Evolutionary conservation across 2,797 vertebrate genomes (phyloP).

Genomic region (Nannoperca australis): DNA sequence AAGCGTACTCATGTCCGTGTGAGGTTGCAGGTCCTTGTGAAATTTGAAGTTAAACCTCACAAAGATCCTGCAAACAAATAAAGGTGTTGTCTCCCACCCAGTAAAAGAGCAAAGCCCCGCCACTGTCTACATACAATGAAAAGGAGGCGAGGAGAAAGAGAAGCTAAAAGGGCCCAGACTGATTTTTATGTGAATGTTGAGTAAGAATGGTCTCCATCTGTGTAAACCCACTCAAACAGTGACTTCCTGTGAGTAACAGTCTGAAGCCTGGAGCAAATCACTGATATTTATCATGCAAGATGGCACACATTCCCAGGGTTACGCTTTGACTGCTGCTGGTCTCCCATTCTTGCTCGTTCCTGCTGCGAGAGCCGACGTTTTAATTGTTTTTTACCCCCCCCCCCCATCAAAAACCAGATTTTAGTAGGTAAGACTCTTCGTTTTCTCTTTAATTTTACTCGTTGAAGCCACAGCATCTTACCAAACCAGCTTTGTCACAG

Average conservation of each 20-base stretch:
- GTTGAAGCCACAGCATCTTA: no score
- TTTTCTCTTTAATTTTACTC: conserved; percentile 9
- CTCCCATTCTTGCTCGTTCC: conserved; percentile 19
- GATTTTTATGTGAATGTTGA: conserved; percentile 90
- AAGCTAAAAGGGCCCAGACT: conserved; percentile 61
- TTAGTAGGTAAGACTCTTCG: conserved; percentile 39
- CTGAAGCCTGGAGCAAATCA: conserved; percentile 75
- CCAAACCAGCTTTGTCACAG: background rate
- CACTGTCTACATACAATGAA: conserved; percentile 77
- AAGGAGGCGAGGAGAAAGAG: conserved; percentile 54
- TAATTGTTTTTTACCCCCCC: background rate
- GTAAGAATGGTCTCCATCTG: conserved; percentile 89
- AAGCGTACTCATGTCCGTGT: conserved; percentile 32
- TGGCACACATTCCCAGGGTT: conserved; percentile 71
- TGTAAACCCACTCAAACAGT: conserved; percentile 88
- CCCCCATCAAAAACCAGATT: background rate
- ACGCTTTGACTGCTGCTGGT: conserved; percentile 27
- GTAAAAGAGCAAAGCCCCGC: conserved; percentile 66
- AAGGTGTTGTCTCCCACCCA: conserved; percentile 41
- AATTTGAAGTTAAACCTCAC: conserved; percentile 45
- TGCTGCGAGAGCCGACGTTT: background rate
- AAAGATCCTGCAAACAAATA: conserved; percentile 55
- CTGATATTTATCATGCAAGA: conserved; percentile 76
- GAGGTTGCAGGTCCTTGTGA: conserved; percentile 63
- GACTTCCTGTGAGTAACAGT: conserved; percentile 88